Conservation (phyloP, 2,113 vertebrate genomes). For the Xerus inauris region DNA sequence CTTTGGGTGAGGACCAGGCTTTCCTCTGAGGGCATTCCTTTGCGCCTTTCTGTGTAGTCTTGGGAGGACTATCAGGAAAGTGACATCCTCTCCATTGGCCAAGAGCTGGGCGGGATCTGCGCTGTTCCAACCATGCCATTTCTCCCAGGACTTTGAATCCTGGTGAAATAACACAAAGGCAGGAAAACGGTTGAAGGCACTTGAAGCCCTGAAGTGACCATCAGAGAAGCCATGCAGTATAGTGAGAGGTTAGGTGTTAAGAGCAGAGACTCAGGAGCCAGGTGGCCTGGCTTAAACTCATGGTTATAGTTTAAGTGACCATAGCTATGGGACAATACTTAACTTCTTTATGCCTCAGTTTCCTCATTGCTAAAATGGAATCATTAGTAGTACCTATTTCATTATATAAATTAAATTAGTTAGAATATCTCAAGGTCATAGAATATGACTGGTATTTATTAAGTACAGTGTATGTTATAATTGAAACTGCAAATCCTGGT, state of each 20-base stretch:
- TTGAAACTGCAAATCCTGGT: neutral
- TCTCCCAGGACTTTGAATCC: neutral
- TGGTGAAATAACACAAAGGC: conserved; percentile 18
- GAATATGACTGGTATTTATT: neutral
- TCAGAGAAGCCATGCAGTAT: neutral
- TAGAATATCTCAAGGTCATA: neutral
- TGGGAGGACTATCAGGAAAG: neutral
- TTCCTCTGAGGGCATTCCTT: neutral
- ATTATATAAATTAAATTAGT: neutral
- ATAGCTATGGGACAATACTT: neutral
- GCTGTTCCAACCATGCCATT: neutral
- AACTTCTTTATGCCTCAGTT: neutral
- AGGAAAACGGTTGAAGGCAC: neutral
- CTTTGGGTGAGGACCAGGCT: neutral
- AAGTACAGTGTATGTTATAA: neutral
- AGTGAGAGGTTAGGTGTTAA: neutral
- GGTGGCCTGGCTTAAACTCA: neutral
- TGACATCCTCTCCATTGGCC: neutral
- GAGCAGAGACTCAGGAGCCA: neutral
- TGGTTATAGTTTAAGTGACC: neutral
- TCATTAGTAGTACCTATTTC: neutral
- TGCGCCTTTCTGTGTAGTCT: neutral
- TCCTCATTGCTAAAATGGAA: neutral
- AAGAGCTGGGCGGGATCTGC: neutral
- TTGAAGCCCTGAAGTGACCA: neutral